phyloP scores from a whole-genome alignment of 2,113 vertebrate species.

The Lathamus discolor region DNA sequence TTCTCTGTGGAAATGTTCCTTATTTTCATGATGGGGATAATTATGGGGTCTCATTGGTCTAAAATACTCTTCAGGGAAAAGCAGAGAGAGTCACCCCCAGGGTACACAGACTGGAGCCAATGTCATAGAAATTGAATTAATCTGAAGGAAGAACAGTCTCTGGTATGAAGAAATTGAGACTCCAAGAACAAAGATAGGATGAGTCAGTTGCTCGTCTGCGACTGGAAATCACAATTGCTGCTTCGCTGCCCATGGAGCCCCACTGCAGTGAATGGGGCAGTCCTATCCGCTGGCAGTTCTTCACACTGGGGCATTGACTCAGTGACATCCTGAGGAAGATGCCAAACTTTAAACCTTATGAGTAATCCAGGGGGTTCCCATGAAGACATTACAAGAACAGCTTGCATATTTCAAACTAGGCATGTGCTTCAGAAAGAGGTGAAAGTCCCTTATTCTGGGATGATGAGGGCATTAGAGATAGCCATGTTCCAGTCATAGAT shows the following conservation, averaged over 20 bases:
- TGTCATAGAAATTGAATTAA: background rate
- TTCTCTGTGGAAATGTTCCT: background rate
- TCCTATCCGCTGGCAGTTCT: background rate
- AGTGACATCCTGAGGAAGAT: background rate
- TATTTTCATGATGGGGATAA: background rate
- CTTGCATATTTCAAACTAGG: background rate
- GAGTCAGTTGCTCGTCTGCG: background rate
- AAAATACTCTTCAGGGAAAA: background rate
- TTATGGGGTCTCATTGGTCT: background rate
- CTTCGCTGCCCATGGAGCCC: background rate
- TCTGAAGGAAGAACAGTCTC: background rate
- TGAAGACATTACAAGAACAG: background rate
- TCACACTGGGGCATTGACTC: background rate
- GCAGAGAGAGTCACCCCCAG: background rate
- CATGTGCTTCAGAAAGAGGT: background rate
- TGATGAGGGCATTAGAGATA: background rate
- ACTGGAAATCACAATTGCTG: background rate
- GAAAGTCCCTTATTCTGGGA: background rate
- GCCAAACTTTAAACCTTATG: background rate
- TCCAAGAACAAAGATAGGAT: background rate
- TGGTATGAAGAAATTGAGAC: background rate
- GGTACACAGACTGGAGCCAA: background rate
- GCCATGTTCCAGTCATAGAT: background rate
- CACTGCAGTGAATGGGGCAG: accelerated
- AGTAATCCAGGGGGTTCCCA: background rate